Evolutionary conservation across 2,113 vertebrate species (phyloP).

Genomic region (Rhea americana): DNA sequence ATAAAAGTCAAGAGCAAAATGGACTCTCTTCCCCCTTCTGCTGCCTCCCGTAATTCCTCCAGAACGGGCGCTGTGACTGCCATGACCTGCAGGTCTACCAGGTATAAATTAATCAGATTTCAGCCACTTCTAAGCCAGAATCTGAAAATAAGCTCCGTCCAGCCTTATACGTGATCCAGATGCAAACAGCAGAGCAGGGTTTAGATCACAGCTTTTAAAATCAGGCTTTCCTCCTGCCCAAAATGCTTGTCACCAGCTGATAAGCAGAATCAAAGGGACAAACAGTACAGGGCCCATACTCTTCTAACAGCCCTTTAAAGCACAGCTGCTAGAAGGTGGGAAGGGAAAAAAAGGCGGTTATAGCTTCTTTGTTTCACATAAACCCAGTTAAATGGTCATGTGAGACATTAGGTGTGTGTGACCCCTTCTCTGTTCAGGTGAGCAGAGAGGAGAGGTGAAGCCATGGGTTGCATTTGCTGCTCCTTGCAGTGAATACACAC

Average conservation of each 20-base stretch:
- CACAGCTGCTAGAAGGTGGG: neutral
- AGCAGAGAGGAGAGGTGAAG: neutral
- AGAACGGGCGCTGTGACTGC: neutral
- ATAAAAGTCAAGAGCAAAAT: neutral
- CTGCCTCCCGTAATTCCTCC: fast-evolving
- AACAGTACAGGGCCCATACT: neutral
- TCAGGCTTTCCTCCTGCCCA: neutral
- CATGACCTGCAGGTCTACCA: neutral
- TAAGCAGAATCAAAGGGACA: neutral
- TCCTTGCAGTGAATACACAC: fast-evolving
- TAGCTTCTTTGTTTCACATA: neutral
- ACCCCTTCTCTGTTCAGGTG: fast-evolving
- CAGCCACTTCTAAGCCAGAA: neutral
- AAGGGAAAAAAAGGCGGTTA: neutral
- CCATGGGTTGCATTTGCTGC: neutral
- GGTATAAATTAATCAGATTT: neutral
- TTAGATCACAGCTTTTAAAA: neutral
- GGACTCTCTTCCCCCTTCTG: neutral
- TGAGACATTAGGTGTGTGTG: neutral
- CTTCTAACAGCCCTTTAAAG: neutral
- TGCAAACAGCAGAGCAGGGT: neutral
- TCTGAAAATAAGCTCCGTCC: neutral
- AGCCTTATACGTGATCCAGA: neutral
- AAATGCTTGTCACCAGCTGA: neutral
- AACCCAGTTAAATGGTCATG: neutral